These are phyloP conservation scores for Drusus annulatus DNA, from an alignment of 1,140 invertebrate species.

Conservation along the genomic window DNA sequence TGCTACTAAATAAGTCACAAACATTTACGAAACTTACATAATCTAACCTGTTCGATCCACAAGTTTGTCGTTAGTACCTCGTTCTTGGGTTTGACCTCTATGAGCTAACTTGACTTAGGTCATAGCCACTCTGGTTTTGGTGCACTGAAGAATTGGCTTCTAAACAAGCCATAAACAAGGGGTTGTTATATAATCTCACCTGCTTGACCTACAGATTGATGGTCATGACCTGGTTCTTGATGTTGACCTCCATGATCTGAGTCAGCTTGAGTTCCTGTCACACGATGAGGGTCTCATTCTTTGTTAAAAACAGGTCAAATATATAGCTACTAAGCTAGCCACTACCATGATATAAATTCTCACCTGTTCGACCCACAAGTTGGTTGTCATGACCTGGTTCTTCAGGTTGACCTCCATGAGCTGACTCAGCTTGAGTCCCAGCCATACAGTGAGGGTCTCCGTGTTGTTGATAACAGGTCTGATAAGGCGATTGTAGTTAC, in stretches of 20 bases:
- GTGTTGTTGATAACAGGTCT: constrained; percentile 95
- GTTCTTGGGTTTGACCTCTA: constrained; percentile 95
- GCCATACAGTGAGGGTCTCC: constrained; percentile 92
- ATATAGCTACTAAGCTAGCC: no score
- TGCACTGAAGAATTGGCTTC: no score
- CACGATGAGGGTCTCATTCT: constrained; percentile 93
- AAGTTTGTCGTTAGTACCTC: constrained; percentile 97
- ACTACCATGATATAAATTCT: no score
- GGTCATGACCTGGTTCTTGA: constrained; percentile 96
- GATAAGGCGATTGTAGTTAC: constrained; percentile 97
- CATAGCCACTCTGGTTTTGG: no score
- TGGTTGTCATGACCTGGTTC: constrained; percentile 97
- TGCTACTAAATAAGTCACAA: no score
- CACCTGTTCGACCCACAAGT: constrained; percentile 94
- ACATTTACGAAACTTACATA: no score
- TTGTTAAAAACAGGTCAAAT: no score
- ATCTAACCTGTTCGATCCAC: constrained; percentile 88
- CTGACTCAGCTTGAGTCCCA: constrained; percentile 92
- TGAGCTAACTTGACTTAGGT: constrained; percentile 79
- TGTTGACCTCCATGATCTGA: constrained; percentile 88
- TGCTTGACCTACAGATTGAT: constrained; percentile 96
- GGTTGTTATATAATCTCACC: constrained; percentile 69
- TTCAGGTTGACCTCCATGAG: constrained; percentile 96
- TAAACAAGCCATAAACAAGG: no score
- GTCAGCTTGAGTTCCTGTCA: constrained; percentile 87